phyloP scores from a whole-genome alignment of 2,888 invertebrate genomes.

The Platycnemis pennipes region DNA sequence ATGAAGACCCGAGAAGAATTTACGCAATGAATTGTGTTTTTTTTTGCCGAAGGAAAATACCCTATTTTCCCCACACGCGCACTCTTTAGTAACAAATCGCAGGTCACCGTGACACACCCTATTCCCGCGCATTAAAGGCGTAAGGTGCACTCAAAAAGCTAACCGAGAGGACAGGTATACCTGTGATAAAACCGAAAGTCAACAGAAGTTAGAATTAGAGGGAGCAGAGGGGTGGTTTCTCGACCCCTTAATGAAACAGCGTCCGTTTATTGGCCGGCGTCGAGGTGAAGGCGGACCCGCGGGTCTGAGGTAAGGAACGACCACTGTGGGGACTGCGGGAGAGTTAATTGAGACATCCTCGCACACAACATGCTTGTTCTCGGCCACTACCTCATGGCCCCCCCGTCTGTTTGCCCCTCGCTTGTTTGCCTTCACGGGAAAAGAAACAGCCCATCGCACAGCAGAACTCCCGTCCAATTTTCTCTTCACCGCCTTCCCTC shows the following conservation, averaged over 20 bases:
- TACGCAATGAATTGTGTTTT: too few relatives aligned
- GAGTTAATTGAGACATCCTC: constrained; percentile 6
- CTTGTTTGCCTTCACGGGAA: background rate
- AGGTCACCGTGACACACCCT: too few relatives aligned
- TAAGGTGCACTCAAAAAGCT: too few relatives aligned
- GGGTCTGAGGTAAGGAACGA: background rate
- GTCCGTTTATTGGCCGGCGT: background rate
- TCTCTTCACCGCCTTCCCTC: background rate
- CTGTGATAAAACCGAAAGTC: background rate
- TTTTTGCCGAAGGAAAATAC: too few relatives aligned
- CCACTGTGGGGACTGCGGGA: background rate
- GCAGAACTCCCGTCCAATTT: background rate
- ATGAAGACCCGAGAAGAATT: too few relatives aligned
- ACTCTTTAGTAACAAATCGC: too few relatives aligned
- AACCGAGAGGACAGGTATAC: too few relatives aligned
- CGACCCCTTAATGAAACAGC: background rate
- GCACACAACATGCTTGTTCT: background rate
- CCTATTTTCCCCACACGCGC: too few relatives aligned
- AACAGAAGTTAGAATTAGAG: background rate
- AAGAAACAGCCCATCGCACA: background rate
- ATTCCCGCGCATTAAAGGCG: too few relatives aligned
- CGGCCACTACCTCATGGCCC: background rate
- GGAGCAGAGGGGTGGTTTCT: background rate
- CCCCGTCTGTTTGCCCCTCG: background rate
- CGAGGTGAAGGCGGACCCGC: background rate